phyloP scores from a whole-genome alignment of 2,113 vertebrate genomes.

The Microtus pennsylvanicus region DNA sequence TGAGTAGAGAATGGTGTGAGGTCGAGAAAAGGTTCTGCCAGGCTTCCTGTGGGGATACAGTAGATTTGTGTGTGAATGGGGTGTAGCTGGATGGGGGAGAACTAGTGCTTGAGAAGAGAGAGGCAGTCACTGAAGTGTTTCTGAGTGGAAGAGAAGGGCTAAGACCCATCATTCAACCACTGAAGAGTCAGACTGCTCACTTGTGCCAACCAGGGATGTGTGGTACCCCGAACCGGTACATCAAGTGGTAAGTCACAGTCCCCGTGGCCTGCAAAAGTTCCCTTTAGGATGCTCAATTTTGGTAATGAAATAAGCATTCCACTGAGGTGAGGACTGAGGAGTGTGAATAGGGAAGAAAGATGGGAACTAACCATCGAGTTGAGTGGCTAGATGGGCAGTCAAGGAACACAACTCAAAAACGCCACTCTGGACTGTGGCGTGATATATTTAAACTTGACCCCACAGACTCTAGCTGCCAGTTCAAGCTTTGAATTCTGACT shows the following conservation, averaged over 20 bases:
- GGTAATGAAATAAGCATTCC: background rate
- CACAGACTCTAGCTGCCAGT: constrained; percentile 14
- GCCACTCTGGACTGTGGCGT: background rate
- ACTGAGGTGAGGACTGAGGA: background rate
- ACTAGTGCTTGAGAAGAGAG: background rate
- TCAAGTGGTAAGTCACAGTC: background rate
- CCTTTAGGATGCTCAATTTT: background rate
- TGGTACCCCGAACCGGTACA: background rate
- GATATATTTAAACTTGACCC: constrained; percentile 36
- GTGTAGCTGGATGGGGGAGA: background rate
- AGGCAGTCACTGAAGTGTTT: background rate
- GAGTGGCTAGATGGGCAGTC: constrained; percentile 14
- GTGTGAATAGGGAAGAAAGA: background rate
- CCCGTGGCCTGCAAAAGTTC: background rate
- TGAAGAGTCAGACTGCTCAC: background rate
- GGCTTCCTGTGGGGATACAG: background rate
- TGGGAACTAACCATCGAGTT: background rate
- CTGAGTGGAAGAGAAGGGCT: background rate
- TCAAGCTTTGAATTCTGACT: constrained; percentile 35
- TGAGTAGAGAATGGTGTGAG: background rate
- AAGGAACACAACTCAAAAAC: background rate
- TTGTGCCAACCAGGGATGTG: background rate
- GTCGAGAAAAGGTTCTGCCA: background rate
- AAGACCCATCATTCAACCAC: background rate
- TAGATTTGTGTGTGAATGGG: background rate